Evolutionary conservation across 2,113 vertebrate genomes (phyloP), one percentile per base, ranked within the genome.

Genomic region (Archocentrus centrarchus): DNA sequence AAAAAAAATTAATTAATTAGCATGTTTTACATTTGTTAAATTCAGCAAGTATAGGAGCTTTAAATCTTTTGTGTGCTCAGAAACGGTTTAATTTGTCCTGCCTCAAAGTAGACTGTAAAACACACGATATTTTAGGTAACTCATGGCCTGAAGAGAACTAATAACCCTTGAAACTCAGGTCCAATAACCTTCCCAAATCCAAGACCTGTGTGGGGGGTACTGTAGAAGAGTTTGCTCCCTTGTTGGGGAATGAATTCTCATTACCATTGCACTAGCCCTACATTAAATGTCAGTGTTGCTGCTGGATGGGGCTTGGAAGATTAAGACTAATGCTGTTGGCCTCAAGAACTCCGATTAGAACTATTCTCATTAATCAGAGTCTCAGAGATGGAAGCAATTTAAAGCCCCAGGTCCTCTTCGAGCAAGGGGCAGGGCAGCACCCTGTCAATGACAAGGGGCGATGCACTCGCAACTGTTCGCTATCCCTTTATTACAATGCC

Each of bases 291-390:
- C 95, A 95, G 87, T 90, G 93, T 89, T 90, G 93, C 90, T 90
- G 93, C 91, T 86, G 93, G 91, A 95, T 89, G 87, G 93, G 91
- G 91, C 83, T 88, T 30, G 70, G 60, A 91, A 95, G 95, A 96
- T 96, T 94, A 95, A 95, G 95, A 96, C 94, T 95, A 96, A 96
- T 96, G 94, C 93, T 83, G 88, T 86, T 94, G 94, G 94, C 95
- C 94, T 91, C 93, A 94, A 93, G 94, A 95, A 94, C 93, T 95
- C 92, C 88, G 94, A 96, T 96, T 95, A 95, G 92, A 95, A 94
- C 90, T 93, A 88, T 92, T 94, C 94, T 95, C 94, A 96, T 96
- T 96, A 95, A 95, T 96, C 95, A 96, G 93, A 91, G 90, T 91
- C 92, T 75, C 78, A 55, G 93, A 91, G 93, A 94, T 93, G 94